These are phyloP conservation scores for Campaea margaritaria DNA, from an alignment of 2,888 invertebrate genomes.

Conservation along the genomic window DNA sequence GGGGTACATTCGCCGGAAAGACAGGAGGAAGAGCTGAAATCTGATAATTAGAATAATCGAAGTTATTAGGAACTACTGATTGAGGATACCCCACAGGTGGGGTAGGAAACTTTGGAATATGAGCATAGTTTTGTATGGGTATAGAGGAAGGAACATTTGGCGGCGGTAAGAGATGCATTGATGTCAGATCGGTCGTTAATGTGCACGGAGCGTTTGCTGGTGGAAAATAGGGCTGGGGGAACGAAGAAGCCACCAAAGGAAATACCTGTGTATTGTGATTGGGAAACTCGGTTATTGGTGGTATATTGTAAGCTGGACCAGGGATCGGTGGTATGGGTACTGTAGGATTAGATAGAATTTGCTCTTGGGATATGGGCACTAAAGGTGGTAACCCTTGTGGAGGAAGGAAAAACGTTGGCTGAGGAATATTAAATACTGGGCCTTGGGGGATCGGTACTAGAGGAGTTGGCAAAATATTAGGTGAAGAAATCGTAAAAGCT, in stretches of 20 bases:
- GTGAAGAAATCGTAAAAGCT: slow-evolving; percentile 5
- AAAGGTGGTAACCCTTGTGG: slow-evolving; percentile 5
- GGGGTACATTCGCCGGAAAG: slow-evolving; percentile 5
- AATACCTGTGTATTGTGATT: slow-evolving; percentile 16
- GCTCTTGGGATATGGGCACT: slow-evolving; percentile 6
- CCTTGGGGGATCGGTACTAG: slow-evolving; percentile 13
- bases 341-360: slow-evolving; percentile 10
- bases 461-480: neutral
- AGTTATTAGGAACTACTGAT: slow-evolving; percentile 3
- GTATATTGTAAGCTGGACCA: slow-evolving; percentile 1
- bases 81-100: slow-evolving; percentile 15
- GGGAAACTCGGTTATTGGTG: slow-evolving; percentile 5
- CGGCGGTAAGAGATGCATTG: slow-evolving; percentile 12
- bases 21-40: slow-evolving; percentile 23
- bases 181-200: slow-evolving; percentile 9
- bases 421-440: slow-evolving; percentile 6
- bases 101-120: slow-evolving; percentile 4
- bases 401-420: neutral
- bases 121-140: slow-evolving; percentile 11
- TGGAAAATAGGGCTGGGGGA: slow-evolving; percentile 11
- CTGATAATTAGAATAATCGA: slow-evolving; percentile 12
- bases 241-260: slow-evolving; percentile 9
- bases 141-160: slow-evolving; percentile 14
- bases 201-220: slow-evolving; percentile 12
- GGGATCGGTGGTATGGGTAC: neutral